Evolutionary conservation across 2,797 vertebrate genomes (phyloP), one percentile per base, ranked within the genome.

Genomic region (Prunella strophiata): DNA sequence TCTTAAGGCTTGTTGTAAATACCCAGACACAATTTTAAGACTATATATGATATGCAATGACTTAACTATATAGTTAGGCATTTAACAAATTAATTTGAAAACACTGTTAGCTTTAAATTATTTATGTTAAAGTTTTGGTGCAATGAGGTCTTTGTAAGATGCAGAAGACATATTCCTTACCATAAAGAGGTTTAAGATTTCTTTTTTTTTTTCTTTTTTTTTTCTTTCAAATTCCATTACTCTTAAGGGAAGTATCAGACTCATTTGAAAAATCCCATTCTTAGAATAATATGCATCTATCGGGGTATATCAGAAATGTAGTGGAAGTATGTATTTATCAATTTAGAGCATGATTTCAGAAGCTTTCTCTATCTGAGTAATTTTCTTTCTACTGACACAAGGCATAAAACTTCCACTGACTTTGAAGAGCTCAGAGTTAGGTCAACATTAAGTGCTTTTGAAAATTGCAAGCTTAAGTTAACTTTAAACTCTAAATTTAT

Each of bases 401-500:
- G 29, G 58, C 50, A 74, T 79, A 85, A 89, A 96, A 78, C 16
- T 93, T 51, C 55, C 50, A 71, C 2, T 55, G 70, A 81, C 80
- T 96, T 89, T 88, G 48, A 91, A 48, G 32, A 81, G 30, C 85
- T 76, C 27, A 36, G 27, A 91, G 50, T 89, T 92, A 79, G 61
- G 48, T 88, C 87, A 87, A 36, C 40, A 79, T 36, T 48, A 73
- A 78, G 16, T 30, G 67, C 58, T 55, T 65, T 59, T 78, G 89
- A 88, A 87, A 92, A 92, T 77, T 88, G 47, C 80, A 91, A 63
- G 55, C 75, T 88, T 91, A 89, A 92, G 72, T 89, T 96, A 88
- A 88, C 29, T 66, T 67, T 91, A 81, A 94, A 82, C 83, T 90
- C 81, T 88, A 90, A 94, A 95, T 93, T 93, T 85, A 95, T 84